Percentiles rank a stretch among this genome's conserved stretches.
Evolutionary conservation across 1,140 invertebrate genomes (phyloP).

Genomic region (Anastatus disparis): DNA sequence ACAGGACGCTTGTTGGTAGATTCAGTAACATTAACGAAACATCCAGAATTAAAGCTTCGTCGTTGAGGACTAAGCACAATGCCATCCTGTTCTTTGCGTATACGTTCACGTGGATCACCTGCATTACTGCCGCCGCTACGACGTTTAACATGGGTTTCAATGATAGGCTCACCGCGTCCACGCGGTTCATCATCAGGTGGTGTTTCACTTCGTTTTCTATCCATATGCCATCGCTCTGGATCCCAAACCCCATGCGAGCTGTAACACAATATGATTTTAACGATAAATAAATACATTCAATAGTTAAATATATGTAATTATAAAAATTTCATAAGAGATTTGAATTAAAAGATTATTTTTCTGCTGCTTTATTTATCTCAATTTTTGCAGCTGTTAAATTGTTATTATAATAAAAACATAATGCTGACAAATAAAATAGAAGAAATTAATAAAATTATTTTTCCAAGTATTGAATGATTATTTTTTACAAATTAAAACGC

Average conservation of each 20-base stretch:
- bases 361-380: too few relatives aligned
- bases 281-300: too few relatives aligned
- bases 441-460: too few relatives aligned
- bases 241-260: constrained; percentile 72
- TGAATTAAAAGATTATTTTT: too few relatives aligned
- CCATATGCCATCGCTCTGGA: constrained; percentile 71
- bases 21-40: constrained; percentile 72
- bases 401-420: too few relatives aligned
- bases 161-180: constrained; percentile 55
- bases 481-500: too few relatives aligned
- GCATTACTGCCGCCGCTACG: too few relatives aligned
- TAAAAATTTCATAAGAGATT: too few relatives aligned
- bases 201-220: constrained; percentile 70
- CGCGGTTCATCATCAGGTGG: constrained; percentile 70
- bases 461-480: too few relatives aligned
- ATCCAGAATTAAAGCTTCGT: constrained; percentile 85
- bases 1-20: constrained; percentile 64
- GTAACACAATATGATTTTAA: neutral
- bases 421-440: too few relatives aligned
- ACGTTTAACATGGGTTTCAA: constrained; percentile 58
- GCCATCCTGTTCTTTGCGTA: constrained; percentile 84
- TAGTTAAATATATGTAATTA: too few relatives aligned
- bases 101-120: constrained; percentile 81
- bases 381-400: too few relatives aligned
- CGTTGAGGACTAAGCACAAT: constrained; percentile 86